Percentiles rank a stretch among this genome's conserved stretches.
Evolutionary conservation across 2,113 vertebrate genomes (phyloP).

Genomic region (Rostratula benghalensis): DNA sequence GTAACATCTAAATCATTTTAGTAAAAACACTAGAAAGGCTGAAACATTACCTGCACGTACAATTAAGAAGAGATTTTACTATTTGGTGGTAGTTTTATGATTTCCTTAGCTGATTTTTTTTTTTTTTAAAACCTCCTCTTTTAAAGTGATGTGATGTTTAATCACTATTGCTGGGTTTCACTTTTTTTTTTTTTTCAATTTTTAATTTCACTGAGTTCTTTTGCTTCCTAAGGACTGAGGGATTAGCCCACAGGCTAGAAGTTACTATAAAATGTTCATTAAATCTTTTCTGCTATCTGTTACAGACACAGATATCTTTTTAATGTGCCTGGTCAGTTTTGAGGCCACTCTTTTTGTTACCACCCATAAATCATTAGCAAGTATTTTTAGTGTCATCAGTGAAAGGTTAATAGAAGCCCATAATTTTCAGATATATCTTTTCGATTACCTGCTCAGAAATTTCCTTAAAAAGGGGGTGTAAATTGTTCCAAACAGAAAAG

Average conservation of each 20-base stretch:
- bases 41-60: slow-evolving; percentile 1
- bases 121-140: not conserved
- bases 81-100: not conserved
- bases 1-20: slow-evolving; percentile 34
- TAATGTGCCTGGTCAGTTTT: slow-evolving; percentile 59
- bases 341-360: slow-evolving; percentile 44
- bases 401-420: slow-evolving; percentile 70
- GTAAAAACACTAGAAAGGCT: slow-evolving; percentile 15
- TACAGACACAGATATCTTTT: slow-evolving; percentile 59
- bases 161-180: not conserved
- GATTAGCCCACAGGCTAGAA: not conserved
- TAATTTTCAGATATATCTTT: slow-evolving; percentile 54
- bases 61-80: not conserved
- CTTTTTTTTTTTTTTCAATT: not conserved
- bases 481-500: slow-evolving; percentile 53
- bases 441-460: slow-evolving; percentile 68
- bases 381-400: slow-evolving; percentile 68
- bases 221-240: not conserved
- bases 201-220: not conserved
- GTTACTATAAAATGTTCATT: slow-evolving; percentile 12
- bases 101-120: not conserved
- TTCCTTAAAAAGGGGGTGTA: slow-evolving; percentile 51
- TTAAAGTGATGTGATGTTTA: not conserved
- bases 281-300: slow-evolving; percentile 31
- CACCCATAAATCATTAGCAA: slow-evolving; percentile 67